Base-by-base conservation (phyloP, 2,888 invertebrate genomes). In the Magallana nippona region DNA sequence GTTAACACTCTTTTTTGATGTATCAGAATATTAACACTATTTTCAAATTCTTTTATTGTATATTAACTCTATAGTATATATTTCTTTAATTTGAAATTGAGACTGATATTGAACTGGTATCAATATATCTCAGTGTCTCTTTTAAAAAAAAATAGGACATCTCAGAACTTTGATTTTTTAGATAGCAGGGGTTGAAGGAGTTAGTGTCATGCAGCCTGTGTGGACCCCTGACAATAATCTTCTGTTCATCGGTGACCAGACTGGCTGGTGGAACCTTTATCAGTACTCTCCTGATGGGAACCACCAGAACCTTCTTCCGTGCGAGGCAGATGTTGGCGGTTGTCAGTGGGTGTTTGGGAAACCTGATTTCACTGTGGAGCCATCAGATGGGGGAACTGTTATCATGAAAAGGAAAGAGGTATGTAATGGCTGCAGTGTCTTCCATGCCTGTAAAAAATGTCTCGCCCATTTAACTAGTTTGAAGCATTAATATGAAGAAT, bases 221-320 rank as follows among this genome's bases (percentile, higher is more conserved):
- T 95, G 94, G 94, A 91, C 93, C 3, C 84, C 89, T 44, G 87
- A 92, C 83, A 92, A 92, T 84, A 85, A 91, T 32, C 89, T 94
- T 19, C 88, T 93, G 78, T 93, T 92, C 85, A 91, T 94, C 71
- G 88, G 93, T 82, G 95, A 95, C 88, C 88, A 90, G 71, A 92
- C 92, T 22, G 92, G 93, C 83, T 94, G 93, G 93, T 94, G 94
- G 94, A 94, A 95, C 86, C 87, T 94, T 79, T 94, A 94, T 88
- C 88, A 88, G 83, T 89, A 93, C 82, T 90, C 91, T 8, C 15
- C 82, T 11, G 82, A 87, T 79, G 92, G 92, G 71, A 87, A 89
- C 22, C 92, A 91, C 84, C 88, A 89, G 10, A 92, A 92, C 84
- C 82, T 92, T 71, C 83, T 87, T 15, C 90, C 91, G 10, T 85